These are phyloP conservation scores for Pteronotus mesoamericanus DNA, from an alignment of 2,797 vertebrate genomes.

Conservation along the genomic window DNA sequence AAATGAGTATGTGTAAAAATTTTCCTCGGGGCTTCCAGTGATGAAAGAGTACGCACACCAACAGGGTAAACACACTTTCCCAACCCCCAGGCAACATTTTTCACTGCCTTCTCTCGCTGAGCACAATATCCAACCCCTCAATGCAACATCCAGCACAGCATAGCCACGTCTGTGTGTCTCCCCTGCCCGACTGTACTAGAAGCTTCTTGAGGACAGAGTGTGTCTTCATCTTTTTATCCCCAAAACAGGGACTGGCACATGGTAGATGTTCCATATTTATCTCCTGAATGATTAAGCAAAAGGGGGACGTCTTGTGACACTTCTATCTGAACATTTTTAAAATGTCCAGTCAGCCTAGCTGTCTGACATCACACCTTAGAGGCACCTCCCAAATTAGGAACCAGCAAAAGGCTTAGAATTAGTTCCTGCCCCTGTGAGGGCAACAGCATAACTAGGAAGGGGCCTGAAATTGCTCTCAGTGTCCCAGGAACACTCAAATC, in stretches of 20 bases:
- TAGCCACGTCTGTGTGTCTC: not conserved
- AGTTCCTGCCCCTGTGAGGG: not conserved
- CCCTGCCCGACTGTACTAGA: not conserved
- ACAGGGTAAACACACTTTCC: constrained; percentile 49
- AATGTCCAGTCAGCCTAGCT: not conserved
- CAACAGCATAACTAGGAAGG: not conserved
- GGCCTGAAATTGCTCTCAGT: not conserved
- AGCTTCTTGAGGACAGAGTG: not conserved
- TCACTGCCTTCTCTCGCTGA: constrained; percentile 39
- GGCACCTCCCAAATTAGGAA: not conserved
- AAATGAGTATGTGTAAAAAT: constrained; percentile 74
- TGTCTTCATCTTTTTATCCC: not conserved
- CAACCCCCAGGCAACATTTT: constrained; percentile 48
- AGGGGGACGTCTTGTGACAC: not conserved
- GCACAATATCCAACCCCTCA: not conserved
- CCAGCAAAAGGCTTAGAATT: not conserved
- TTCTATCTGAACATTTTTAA: not conserved
- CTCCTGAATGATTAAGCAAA: not conserved
- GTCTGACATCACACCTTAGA: not conserved
- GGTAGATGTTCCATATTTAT: not conserved
- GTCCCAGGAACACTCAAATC: not conserved
- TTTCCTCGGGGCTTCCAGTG: constrained; percentile 69
- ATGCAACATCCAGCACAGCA: not conserved
- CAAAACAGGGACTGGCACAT: not conserved
- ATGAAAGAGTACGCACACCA: constrained; percentile 52